Evolutionary conservation across 23 tunicate species (phyloP), one percentile per base, ranked within the genome.

Genomic region (Halocynthia aurantium): DNA sequence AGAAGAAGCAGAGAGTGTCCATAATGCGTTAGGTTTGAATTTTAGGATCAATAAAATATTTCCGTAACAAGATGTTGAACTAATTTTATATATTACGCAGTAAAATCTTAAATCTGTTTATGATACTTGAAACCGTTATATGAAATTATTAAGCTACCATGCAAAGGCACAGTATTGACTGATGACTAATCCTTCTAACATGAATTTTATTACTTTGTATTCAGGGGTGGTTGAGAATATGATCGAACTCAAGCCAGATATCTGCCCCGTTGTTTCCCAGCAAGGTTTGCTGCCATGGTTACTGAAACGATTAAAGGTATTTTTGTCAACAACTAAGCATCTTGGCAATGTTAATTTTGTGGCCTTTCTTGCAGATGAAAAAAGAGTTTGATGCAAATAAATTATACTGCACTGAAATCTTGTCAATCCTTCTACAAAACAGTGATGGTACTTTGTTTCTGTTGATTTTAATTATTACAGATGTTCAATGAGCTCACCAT

Each of bases 1-100:
- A 44, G 99, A 94, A 66, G 99, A 94, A 80, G 95, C 91, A 2
- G 76, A 77, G n/a, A 95, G 90, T 7, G 94, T 88, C 5, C 86
- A 87, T 73, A 89, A 88, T 81, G 80, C 95, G 0, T 69, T 94
- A 19, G 82, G 62, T 21, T 31, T 31, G 44, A 31, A 31, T 1
- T 68, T 11, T 68, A 44, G 1, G 22, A 2, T 0, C 50, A 68
- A 0, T 50, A n/a, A 17, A 50, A 68, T n/a, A 68, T 68, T 68
- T 13, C 19, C 72, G 40, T 13, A 15, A 68, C 22, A 19, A 50
- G 22, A 68, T 2, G 65, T n/a, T n/a, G 65, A 17, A 60, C 18
- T 1, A n/a, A 60, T 17, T 2, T n/a, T 31, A 31, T 31, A 31
- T 4, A 31, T 17, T 60, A 17, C 18, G 2, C 17, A n/a, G 65